Evolutionary conservation across 1,140 invertebrate species (phyloP), one percentile per base, ranked within the genome.

Genomic region (Luehdorfia chinensis): DNA sequence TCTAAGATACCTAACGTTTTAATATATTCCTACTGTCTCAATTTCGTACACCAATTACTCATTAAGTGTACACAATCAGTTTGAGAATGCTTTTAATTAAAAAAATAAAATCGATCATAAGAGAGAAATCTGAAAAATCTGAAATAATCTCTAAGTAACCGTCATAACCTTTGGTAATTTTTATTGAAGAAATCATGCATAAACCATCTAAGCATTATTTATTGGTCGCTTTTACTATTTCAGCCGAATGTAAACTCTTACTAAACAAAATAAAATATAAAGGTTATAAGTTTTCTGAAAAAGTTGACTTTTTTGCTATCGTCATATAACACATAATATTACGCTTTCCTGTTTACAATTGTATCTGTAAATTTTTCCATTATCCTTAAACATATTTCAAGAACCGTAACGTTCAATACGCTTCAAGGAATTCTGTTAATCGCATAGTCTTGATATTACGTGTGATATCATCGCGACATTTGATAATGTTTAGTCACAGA

Each of bases 1-100:
- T 72, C 49, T 55, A 53, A 55, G 55, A 58, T 53, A 39, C 28
- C 33, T 59, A 66, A 69, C 47, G 32, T 43, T 33, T 50, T 37
- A 23, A 55, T 55, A 59, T 48, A 59, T 12, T 31, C 39, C 52
- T 59, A 58, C 44, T 37, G 43, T 51, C 53, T 52, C 39, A 27
- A 50, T 55, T 18, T n/a, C 14, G n/a, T 30, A 43, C 39, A 30
- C 27, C 12, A n/a, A 0, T 9, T 30, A 41, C 15, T 8, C 13
- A 41, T 15, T 18, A 16, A 8, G 25, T 18, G 39, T 30, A 28
- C n/a, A 11, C 16, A 16, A 43, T 11, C 14, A 15, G 37, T 16
- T 25, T 1, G 25, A 43, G 9, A 30, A 8, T 30, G 25, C 11
- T 18, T 16, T 43, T 13, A 13, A 43, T 25, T 30, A 30, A 28